Base-by-base conservation (phyloP, 92 coral and sea anemone species). In the Nematostella vectensis region DNA sequence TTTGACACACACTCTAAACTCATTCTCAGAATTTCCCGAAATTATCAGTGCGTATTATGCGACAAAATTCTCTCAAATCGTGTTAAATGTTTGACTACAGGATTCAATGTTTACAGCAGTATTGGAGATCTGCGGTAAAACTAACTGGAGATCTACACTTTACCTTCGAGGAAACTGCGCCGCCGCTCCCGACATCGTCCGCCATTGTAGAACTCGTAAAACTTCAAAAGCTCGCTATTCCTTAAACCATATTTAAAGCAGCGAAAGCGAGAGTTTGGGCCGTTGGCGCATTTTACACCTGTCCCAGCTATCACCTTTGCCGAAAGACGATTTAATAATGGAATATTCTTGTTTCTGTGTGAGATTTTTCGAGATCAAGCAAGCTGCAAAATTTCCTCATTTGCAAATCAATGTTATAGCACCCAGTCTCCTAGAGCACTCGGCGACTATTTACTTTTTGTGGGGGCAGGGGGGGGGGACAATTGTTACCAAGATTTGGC, bases 141-240 rank as follows among this genome's bases (percentile, higher is more conserved):
- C 51, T 9, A 17, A 19, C 8, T 33, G 51, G 18, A 36, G 15
- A 62, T 27, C 39, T 58, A 15, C 50, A 38, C 45, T 29, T 29
- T 66, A 66, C 72, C 72, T 66, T 66, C 20, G 72, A 66, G 15
- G 72, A 66, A 45, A 66, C 44, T 28, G 26, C 42, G 28, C 20
- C 18, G 38, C 30, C 72, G 31, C 27, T 31, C 55, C 57, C 63
- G 47, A 29, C 20, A 42, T 19, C 17, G 24, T 48, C 27, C 72
- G 72, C 72, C 72, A 66, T 66, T 43, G 20, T 58, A 19, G 37
- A 20, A 11, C 9, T 22, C 4, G 51, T 4, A 45, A 6, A 11
- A 22, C 4, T 45, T 45, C 23, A 9, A 19, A 17, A n/a, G n/a
- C n/a, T n/a, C 51, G 51, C 21, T 6, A 17, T 19, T 17, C 40